These are phyloP conservation scores for Astropecten irregularis DNA, from an alignment of 53 echinoderm and acorn worm genomes.

Conservation along the genomic window DNA sequence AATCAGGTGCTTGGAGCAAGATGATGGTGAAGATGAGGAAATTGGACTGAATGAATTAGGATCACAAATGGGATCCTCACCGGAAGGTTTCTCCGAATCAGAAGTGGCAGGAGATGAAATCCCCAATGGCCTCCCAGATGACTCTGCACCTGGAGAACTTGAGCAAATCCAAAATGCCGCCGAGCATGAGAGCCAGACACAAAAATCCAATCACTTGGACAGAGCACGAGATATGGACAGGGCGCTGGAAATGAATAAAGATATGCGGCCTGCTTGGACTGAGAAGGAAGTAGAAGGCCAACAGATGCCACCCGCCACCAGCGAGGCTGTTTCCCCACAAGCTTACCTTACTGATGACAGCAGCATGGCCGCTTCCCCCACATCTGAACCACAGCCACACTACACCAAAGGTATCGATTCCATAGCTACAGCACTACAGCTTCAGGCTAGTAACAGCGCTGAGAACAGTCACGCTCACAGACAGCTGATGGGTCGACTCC, in stretches of 20 bases:
- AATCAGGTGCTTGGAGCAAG: neutral
- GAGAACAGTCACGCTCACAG: slow-evolving; percentile 6
- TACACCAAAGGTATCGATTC: slow-evolving; percentile 51
- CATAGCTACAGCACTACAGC: slow-evolving; percentile 42
- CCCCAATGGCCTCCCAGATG: slow-evolving; percentile 25
- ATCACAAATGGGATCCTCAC: slow-evolving; percentile 37
- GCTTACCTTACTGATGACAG: slow-evolving; percentile 43
- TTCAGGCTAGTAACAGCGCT: slow-evolving; percentile 31
- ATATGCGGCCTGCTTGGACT: slow-evolving; percentile 27
- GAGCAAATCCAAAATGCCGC: neutral
- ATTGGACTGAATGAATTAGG: slow-evolving; percentile 36
- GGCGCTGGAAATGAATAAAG: slow-evolving; percentile 5
- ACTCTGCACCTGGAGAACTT: neutral
- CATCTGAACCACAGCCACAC: slow-evolving; percentile 34
- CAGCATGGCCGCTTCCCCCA: slow-evolving; percentile 10
- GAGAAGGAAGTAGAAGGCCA: slow-evolving; percentile 23
- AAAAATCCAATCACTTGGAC: slow-evolving; percentile 13
- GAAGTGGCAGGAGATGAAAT: slow-evolving; percentile 20
- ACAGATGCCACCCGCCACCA: neutral
- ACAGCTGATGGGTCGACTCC: slow-evolving; percentile 17
- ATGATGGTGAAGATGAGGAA: slow-evolving; percentile 44
- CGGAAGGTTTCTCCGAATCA: slow-evolving; percentile 41
- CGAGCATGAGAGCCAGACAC: neutral
- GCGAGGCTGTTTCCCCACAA: slow-evolving; percentile 19
- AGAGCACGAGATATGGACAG: slow-evolving; percentile 12